These are phyloP conservation scores for Pseudonaja textilis DNA, from an alignment of 2,113 vertebrate genomes.

Conservation along the genomic window DNA sequence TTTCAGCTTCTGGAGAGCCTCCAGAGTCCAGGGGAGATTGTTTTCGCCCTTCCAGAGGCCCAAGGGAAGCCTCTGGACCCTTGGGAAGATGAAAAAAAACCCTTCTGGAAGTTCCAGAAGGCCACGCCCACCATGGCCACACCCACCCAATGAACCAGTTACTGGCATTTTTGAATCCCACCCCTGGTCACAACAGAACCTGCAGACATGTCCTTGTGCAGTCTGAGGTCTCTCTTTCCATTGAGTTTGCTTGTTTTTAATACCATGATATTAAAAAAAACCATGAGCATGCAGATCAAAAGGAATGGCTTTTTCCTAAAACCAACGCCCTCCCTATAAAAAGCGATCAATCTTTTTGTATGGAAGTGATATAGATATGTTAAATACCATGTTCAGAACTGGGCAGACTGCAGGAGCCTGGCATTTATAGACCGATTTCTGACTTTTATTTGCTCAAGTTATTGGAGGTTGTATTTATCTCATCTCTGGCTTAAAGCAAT, in stretches of 20 bases:
- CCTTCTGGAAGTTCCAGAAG: too few relatives aligned
- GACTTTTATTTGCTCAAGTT: conserved; percentile 69
- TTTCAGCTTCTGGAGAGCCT: too few relatives aligned
- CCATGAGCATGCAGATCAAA: conserved; percentile 46
- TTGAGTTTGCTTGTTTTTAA: conserved; percentile 68
- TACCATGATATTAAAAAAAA: conserved; percentile 56
- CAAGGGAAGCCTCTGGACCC: too few relatives aligned
- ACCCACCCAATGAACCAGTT: too few relatives aligned
- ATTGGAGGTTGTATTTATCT: conserved; percentile 67
- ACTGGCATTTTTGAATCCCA: too few relatives aligned
- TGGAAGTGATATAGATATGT: conserved; percentile 70
- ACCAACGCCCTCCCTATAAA: background rate
- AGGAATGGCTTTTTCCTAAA: conserved; percentile 68
- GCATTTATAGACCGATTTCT: conserved; percentile 69
- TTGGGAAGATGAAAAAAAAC: too few relatives aligned
- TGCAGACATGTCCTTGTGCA: background rate
- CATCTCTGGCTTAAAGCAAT: conserved; percentile 58
- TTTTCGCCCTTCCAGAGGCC: too few relatives aligned
- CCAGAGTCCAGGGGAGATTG: too few relatives aligned
- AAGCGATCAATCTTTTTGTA: conserved; percentile 71
- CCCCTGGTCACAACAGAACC: background rate
- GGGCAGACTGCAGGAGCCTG: conserved; percentile 69
- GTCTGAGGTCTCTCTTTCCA: background rate
- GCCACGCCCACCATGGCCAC: too few relatives aligned
- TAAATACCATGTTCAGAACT: conserved; percentile 64